Conservation (phyloP, 2,113 vertebrate genomes). For the Corydoras sp. region DNA sequence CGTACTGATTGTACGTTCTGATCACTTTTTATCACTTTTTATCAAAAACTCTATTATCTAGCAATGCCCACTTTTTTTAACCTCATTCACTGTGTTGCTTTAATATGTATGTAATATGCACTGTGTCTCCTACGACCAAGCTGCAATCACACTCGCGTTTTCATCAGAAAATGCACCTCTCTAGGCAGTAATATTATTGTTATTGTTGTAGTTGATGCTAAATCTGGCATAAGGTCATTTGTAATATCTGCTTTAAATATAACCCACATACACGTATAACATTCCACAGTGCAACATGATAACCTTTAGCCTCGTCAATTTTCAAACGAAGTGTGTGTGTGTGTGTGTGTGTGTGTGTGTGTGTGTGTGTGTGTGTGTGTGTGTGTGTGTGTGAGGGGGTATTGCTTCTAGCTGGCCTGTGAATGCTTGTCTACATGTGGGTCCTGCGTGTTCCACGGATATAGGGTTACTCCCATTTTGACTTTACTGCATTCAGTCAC, state of each 20-base stretch:
- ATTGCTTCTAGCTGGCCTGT: slow-evolving; percentile 4
- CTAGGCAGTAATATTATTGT: no score
- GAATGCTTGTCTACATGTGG: slow-evolving; percentile 2
- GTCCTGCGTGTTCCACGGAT: slow-evolving; percentile 24
- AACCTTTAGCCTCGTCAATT: slow-evolving; percentile 20
- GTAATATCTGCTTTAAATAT: background rate
- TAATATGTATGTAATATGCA: no score
- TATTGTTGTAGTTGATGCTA: no score
- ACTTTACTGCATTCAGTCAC: slow-evolving; percentile 23
- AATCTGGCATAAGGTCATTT: no score
- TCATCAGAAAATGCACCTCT: no score
- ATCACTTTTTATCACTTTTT: no score
- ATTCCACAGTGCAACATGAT: slow-evolving; percentile 26
- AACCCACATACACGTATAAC: slow-evolving; percentile 8
- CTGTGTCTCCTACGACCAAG: no score
- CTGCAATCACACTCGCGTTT: no score
- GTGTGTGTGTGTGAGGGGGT: background rate
- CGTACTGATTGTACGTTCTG: background rate
- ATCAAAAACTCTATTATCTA: no score
- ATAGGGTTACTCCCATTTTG: slow-evolving; percentile 26
- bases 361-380: slow-evolving; percentile 7
- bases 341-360: background rate
- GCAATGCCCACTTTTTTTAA: no score
- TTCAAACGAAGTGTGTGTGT: background rate
- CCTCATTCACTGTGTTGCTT: no score